Evolutionary conservation across 1,140 invertebrate genomes (phyloP), one percentile per base, ranked within the genome.

Genomic region (Danaus plexippus): DNA sequence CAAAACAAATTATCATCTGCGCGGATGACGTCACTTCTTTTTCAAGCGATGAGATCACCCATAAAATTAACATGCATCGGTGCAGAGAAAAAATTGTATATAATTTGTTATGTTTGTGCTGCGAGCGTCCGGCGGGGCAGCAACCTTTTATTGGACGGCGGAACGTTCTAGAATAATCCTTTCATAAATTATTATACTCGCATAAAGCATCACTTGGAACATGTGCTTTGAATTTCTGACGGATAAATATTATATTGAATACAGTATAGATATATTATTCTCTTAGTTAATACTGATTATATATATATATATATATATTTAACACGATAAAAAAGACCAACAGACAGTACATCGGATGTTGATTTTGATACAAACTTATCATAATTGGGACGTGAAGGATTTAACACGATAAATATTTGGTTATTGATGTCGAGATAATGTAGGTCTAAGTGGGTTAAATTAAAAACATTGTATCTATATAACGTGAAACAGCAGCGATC

Each of bases 81-180:
- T 53, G 62, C 57, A 59, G 62, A 32, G 22, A 67, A 69, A 72
- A 64, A 71, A 67, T 64, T 64, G 60, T 57, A 64, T 61, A 59
- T 63, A 65, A 65, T 65, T 61, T 45, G 56, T 62, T 66, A 62
- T 59, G 59, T 53, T 52, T 41, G 13, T 11, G 46, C 42, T 54
- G 43, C 43, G 50, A 60, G 44, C n/a, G 52, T 47, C 52, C 52
- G 58, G 15, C 48, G 55, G 58, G 43, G 43, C 58, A 55, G 32
- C 43, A 51, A 53, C 58, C 58, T 55, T 50, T 54, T 22, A 12
- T 42, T 11, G 45, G 22, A 50, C 12, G 12, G 11, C 22, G 12
- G 47, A 51, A 32, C 13, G 41, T 48, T 55, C 54, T 55, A 41
- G 54, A 55, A 49, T 11, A n/a, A 54, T 54, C 18, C 22, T 12